Conservation (phyloP, 2,888 invertebrate species). For the Agonopterix subpropinquella region DNA sequence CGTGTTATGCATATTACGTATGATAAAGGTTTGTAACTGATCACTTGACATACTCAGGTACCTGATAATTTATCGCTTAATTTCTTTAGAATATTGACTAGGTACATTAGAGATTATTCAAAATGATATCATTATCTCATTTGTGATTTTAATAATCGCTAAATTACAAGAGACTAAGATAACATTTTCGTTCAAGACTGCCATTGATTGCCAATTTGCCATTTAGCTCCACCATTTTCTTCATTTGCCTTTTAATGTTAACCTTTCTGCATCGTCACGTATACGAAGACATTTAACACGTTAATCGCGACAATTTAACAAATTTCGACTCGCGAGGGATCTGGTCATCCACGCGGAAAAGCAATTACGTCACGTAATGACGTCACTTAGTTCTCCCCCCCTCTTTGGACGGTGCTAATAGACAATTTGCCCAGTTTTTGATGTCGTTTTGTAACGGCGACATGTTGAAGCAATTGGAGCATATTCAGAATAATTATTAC, state of each 20-base stretch:
- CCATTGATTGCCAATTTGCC: too few relatives aligned
- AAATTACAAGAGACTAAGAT: too few relatives aligned
- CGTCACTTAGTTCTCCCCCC: constrained; percentile 59
- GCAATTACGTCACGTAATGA: constrained; percentile 71
- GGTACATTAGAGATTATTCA: too few relatives aligned
- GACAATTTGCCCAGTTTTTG: constrained; percentile 65
- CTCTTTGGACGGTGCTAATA: constrained; percentile 48
- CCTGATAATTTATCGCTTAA: too few relatives aligned
- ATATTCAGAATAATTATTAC: neutral
- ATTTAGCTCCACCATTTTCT: neutral
- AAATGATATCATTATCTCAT: too few relatives aligned
- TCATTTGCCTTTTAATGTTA: constrained; percentile 17
- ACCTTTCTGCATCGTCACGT: constrained; percentile 35
- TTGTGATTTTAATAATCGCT: too few relatives aligned
- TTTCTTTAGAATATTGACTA: too few relatives aligned
- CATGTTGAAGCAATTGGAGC: constrained; percentile 11
- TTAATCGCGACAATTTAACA: constrained; percentile 68
- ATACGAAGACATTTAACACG: constrained; percentile 67
- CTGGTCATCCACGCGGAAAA: constrained; percentile 70
- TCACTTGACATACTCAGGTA: too few relatives aligned
- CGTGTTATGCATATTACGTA: too few relatives aligned
- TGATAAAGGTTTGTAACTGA: too few relatives aligned
- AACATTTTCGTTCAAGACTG: too few relatives aligned
- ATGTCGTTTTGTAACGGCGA: constrained; percentile 32
- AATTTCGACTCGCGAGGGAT: constrained; percentile 49